phyloP scores from a whole-genome alignment of 1,140 invertebrate genomes.

The Ptiloglossa arizonensis region DNA sequence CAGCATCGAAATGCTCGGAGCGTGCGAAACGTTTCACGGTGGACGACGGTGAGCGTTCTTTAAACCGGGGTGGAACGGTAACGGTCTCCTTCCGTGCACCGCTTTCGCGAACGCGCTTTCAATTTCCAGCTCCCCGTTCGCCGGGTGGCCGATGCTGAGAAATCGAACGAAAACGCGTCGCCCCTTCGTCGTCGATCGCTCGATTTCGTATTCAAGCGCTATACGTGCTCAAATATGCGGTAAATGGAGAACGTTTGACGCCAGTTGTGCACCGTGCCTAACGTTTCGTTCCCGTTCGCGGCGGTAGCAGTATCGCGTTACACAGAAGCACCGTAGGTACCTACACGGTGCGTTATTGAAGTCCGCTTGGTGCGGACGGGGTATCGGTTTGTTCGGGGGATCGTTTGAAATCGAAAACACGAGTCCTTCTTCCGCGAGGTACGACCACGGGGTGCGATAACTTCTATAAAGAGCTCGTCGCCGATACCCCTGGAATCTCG shows the following conservation, averaged over 20 bases:
- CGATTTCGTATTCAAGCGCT: neutral
- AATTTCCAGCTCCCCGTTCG: neutral
- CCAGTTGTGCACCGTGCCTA: neutral
- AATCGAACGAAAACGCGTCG: neutral
- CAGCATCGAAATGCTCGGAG: too few relatives aligned
- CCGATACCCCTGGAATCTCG: neutral
- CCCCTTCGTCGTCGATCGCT: neutral
- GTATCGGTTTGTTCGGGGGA: slow-evolving; percentile 5
- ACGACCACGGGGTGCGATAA: too few relatives aligned
- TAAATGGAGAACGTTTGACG: neutral
- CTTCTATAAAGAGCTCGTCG: neutral
- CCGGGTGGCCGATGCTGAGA: neutral
- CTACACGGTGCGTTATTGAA: slow-evolving; percentile 15
- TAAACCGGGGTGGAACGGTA: too few relatives aligned
- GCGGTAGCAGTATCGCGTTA: slow-evolving; percentile 30
- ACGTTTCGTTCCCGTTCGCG: neutral
- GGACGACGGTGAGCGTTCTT: too few relatives aligned
- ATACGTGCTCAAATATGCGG: neutral
- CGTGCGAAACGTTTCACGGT: too few relatives aligned
- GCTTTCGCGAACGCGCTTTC: neutral
- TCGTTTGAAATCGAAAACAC: slow-evolving; percentile 26
- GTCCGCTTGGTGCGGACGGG: slow-evolving; percentile 6
- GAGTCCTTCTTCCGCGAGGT: too few relatives aligned
- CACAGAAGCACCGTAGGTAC: slow-evolving; percentile 20
- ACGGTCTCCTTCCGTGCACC: too few relatives aligned